These are phyloP conservation scores for Sesamia inferens DNA, from an alignment of 2,888 invertebrate genomes.

Conservation along the genomic window DNA sequence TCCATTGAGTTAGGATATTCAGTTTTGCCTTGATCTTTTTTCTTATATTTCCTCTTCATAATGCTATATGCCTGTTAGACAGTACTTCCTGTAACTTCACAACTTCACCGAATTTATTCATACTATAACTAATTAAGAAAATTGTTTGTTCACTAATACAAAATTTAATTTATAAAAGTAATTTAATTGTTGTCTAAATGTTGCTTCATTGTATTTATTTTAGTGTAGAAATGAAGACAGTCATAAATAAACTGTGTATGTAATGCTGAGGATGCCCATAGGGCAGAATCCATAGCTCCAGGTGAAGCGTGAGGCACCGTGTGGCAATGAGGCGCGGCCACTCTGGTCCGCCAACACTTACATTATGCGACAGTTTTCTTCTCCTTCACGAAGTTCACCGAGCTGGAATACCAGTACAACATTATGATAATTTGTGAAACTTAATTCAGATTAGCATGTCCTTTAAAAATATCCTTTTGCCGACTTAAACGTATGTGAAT, in stretches of 20 bases:
- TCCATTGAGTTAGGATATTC: conserved; percentile 14
- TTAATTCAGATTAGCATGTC: not conserved
- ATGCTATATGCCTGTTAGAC: conserved; percentile 56
- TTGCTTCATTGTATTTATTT: conserved; percentile 46
- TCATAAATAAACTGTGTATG: conserved; percentile 46
- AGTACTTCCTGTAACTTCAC: conserved; percentile 43
- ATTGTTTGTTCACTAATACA: conserved; percentile 31
- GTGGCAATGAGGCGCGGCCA: conserved; percentile 53
- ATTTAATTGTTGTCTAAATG: conserved; percentile 43
- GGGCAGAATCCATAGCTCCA: conserved; percentile 70
- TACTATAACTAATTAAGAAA: conserved; percentile 21
- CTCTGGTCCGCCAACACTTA: conserved; percentile 67
- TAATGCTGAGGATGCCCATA: conserved; percentile 65
- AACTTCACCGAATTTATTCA: conserved; percentile 47
- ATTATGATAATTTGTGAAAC: conserved; percentile 10
- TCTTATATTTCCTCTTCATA: conserved; percentile 14
- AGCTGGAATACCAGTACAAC: conserved; percentile 68
- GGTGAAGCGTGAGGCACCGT: conserved; percentile 72
- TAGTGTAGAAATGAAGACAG: conserved; percentile 53
- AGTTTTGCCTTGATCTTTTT: conserved; percentile 19
- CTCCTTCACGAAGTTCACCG: conserved; percentile 84
- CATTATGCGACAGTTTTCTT: conserved; percentile 87
- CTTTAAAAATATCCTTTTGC: not conserved
- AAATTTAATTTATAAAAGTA: conserved; percentile 32
- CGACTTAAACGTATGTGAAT: not conserved